Evolutionary conservation across 2,888 invertebrate species (phyloP), one percentile per base, ranked within the genome.

Genomic region (Hylaea fasciaria): DNA sequence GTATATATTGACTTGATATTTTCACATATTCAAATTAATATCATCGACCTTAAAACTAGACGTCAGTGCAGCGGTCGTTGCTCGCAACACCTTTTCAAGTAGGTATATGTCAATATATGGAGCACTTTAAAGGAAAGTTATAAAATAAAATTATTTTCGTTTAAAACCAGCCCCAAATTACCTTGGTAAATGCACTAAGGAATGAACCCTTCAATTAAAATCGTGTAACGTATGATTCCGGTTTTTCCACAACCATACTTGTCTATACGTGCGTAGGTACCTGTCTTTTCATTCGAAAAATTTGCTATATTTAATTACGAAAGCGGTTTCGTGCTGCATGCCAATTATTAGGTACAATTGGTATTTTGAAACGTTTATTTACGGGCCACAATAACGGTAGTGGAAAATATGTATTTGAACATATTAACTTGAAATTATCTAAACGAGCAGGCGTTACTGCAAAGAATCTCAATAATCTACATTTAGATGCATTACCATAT

Each of bases 131-230:
- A 83, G 78, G 84, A 84, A 86, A 82, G 84, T 84, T 85, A 81
- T 78, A 75, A 82, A 85, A 82, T 79, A 81, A 83, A 81, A 81
- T 81, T 74, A 72, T 83, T 89, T 89, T 89, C 87, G 84, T 86
- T 87, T 82, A 73, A 86, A 85, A 82, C 81, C 79, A 76, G 86
- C 76, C 78, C 22, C 81, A 83, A 70, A 85, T 86, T 87, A 81
- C 86, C 84, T 86, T 86, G 83, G 84, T 81, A 82, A 83, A 83
- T 80, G 69, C 73, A 74, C 70, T 69, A 71, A 74, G 70, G 78
- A 78, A 78, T 78, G 77, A 79, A 84, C 87, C 86, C 88, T 87
- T 86, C 83, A 87, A 89, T 89, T 87, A 86, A 87, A 82, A 62
- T 29, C 35, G 39, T 56, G 56, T 49, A 57, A 79, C 74, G 71